Evolutionary conservation across 2,888 invertebrate species (phyloP).

Genomic region (Serripes groenlandicus): DNA sequence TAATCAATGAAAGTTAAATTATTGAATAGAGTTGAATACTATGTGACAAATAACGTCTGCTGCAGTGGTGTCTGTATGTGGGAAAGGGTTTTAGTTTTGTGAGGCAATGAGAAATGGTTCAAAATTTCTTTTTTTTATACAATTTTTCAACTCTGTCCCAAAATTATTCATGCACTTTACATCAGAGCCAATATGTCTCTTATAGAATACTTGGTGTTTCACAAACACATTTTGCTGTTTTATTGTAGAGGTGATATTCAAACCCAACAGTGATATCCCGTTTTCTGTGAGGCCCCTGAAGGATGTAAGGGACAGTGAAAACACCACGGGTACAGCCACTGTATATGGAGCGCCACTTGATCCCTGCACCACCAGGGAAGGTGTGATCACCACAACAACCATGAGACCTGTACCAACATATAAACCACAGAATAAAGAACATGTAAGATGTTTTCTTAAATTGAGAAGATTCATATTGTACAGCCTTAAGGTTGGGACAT

Average conservation of each 20-base stretch:
- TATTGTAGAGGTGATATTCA: constrained; percentile 74
- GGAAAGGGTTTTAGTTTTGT: no score
- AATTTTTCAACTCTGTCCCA: not conserved
- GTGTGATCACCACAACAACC: constrained; percentile 16
- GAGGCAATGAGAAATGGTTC: not conserved
- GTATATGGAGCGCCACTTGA: constrained; percentile 66
- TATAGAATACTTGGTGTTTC: not conserved
- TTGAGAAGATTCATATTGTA: no score
- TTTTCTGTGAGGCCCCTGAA: constrained; percentile 74
- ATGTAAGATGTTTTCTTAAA: constrained; percentile 26
- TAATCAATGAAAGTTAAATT: no score
- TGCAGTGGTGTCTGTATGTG: no score
- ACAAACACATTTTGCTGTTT: not conserved
- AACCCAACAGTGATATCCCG: constrained; percentile 62
- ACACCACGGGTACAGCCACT: constrained; percentile 45
- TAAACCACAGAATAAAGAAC: constrained; percentile 25
- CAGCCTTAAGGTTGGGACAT: no score
- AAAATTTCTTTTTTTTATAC: not conserved
- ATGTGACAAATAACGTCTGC: no score
- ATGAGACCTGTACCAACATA: constrained; percentile 29
- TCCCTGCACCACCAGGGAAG: constrained; percentile 61
- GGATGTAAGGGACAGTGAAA: constrained; percentile 65
- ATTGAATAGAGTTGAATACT: no score
- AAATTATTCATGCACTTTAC: not conserved
- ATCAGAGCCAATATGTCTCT: not conserved